Evolutionary conservation across 2,888 invertebrate species (phyloP), one percentile per base, ranked within the genome.

Genomic region (Nasonia oneida): DNA sequence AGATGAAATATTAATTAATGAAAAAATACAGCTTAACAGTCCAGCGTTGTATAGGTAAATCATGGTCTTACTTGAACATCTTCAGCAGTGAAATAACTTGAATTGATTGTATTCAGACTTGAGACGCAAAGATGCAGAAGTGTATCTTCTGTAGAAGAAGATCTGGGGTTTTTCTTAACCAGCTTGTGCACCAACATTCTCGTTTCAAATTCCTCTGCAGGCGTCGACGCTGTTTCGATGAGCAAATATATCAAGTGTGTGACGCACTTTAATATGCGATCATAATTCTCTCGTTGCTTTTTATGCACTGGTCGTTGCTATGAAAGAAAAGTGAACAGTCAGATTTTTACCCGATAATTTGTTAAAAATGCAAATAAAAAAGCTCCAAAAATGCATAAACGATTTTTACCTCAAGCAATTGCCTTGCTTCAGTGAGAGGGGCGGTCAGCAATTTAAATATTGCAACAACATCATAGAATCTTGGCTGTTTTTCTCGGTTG

Each of bases 91-190:
- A 97, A 96, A 93, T 97, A 96, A 89, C 96, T 96, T 91, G 97
- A 96, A 91, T 96, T 96, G 89, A 97, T 96, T 18, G 96, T 96
- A 94, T 97, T 97, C 88, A 96, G 94, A 88, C 96, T 96, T 70
- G 96, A 97, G 84, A 97, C 97, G 91, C 97, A 96, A 88, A 98
- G 95, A 94, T 98, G 98, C 86, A 98, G 95, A 88, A 98, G 94
- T n/a, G 97, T 96, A 93, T 98, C 97, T 86, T 96, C 96, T 84
- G 96, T 95, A 90, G 94, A 95, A 12, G 96, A 95, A 89, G 96
- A 96, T 88, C 95, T 95, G 81, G 97, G 95, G 93, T 96, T 96
- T 86, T 94, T 93, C 81, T 94, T 94, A 47, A 96, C 95, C 80
- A 96, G 94, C 88, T 94, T 92, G 83, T 94, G 94, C 18, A 97